Percentiles rank a stretch among this genome's conserved stretches.
phyloP scores from a whole-genome alignment of 2,113 vertebrate genomes.

The Astur gentilis region DNA sequence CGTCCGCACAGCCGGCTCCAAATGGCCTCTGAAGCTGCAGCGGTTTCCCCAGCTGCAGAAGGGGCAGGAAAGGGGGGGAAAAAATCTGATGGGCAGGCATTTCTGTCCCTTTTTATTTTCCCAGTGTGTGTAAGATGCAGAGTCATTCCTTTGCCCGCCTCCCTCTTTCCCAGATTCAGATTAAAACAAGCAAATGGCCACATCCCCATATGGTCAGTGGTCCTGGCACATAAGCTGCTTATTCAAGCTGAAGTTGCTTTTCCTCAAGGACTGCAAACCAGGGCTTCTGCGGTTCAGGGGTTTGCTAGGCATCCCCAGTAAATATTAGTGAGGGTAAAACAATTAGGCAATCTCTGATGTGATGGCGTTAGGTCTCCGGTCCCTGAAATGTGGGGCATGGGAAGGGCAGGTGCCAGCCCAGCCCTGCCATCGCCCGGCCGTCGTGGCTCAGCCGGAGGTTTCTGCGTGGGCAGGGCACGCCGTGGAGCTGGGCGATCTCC shows the following conservation, averaged over 20 bases:
- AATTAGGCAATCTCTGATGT: neutral
- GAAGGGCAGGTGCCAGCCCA: neutral
- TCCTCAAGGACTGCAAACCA: neutral
- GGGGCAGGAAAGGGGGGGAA: neutral
- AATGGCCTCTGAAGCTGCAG: neutral
- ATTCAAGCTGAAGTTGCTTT: neutral
- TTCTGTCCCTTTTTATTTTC: conserved; percentile 23
- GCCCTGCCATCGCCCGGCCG: rapidly evolving
- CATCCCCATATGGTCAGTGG: neutral
- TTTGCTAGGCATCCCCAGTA: neutral
- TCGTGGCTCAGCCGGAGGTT: rapidly evolving
- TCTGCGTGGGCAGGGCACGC: neutral
- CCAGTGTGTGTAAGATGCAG: neutral
- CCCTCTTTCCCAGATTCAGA: neutral
- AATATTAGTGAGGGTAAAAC: neutral
- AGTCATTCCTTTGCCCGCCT: neutral
- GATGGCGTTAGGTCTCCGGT: too few species aligned
- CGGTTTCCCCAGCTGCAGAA: conserved; percentile 38
- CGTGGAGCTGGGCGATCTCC: neutral
- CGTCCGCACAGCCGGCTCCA: neutral
- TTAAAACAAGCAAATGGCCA: neutral
- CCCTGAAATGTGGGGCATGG: neutral
- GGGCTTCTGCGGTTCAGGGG: neutral
- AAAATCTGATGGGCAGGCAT: neutral
- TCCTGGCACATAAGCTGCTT: neutral